Percentiles rank a stretch among this genome's conserved stretches.
Conservation (phyloP, 2,888 invertebrate genomes). For the Pollenia angustigena region DNA sequence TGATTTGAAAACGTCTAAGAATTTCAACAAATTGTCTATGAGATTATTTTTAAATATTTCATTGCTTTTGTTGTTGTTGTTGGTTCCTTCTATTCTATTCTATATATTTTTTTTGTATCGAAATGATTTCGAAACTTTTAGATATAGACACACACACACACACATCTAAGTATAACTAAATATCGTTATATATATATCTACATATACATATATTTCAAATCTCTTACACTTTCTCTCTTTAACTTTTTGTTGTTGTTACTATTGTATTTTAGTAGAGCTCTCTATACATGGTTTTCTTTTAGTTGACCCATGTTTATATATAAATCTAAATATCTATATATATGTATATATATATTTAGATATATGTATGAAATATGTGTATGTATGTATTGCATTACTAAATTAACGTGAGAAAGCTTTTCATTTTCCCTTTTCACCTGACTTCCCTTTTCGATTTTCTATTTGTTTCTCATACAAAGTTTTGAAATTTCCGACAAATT, state of each 20-base stretch:
- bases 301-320: not conserved
- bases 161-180: slow-evolving; percentile 43
- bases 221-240: slow-evolving; percentile 38
- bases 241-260: not conserved
- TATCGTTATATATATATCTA: slow-evolving; percentile 18
- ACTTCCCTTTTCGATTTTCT: too few relatives aligned
- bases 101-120: slow-evolving; percentile 41
- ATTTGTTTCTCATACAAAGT: not conserved
- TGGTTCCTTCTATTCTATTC: slow-evolving; percentile 6
- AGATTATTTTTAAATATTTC: slow-evolving; percentile 65
- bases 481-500: slow-evolving; percentile 11
- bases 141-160: slow-evolving; percentile 63
- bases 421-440: too few relatives aligned
- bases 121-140: slow-evolving; percentile 72
- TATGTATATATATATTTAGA: too few relatives aligned
- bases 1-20: slow-evolving; percentile 81
- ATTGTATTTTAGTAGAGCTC: not conserved
- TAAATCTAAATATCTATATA: too few relatives aligned
- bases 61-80: slow-evolving; percentile 31
- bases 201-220: not conserved
- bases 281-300: slow-evolving; percentile 5
- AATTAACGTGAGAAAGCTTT: not conserved
- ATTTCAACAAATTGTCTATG: slow-evolving; percentile 73
- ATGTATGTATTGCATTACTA: not conserved
- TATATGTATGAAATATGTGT: too few relatives aligned